A percentile compares a stretch with the other conserved stretches of the same genome.
Evolutionary conservation across 2,797 vertebrate species (phyloP).

Genomic region (Myotis planiceps): DNA sequence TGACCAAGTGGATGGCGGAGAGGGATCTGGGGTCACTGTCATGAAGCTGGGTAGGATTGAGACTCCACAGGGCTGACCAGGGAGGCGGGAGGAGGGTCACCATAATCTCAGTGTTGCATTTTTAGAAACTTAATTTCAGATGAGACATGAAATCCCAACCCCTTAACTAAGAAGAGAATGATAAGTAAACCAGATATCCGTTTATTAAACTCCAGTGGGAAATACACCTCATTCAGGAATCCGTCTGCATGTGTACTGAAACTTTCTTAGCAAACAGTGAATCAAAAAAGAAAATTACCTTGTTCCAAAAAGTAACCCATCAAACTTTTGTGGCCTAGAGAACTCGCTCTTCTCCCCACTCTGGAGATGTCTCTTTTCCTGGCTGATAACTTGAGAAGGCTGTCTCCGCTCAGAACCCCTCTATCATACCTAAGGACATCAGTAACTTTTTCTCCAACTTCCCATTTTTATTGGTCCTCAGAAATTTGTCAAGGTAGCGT

Average conservation of each 20-base stretch:
- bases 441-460: neutral
- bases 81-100: neutral
- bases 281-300: conserved; percentile 12
- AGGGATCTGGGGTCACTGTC: neutral
- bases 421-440: neutral
- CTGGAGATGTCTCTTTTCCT: neutral
- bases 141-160: neutral
- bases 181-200: neutral
- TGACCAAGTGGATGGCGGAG: neutral
- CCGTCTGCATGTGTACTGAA: neutral
- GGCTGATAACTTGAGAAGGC: neutral
- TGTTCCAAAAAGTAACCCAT: neutral
- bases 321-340: neutral
- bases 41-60: neutral
- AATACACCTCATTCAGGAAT: neutral
- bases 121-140: neutral
- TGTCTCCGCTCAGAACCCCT: neutral
- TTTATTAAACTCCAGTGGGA: neutral
- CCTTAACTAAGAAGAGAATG: neutral
- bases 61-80: neutral
- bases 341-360: neutral
- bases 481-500: neutral
- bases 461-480: neutral
- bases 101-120: neutral
- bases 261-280: neutral